These are phyloP conservation scores for Acrobasis consociella DNA, from an alignment of 2,888 invertebrate species.

Conservation along the genomic window DNA sequence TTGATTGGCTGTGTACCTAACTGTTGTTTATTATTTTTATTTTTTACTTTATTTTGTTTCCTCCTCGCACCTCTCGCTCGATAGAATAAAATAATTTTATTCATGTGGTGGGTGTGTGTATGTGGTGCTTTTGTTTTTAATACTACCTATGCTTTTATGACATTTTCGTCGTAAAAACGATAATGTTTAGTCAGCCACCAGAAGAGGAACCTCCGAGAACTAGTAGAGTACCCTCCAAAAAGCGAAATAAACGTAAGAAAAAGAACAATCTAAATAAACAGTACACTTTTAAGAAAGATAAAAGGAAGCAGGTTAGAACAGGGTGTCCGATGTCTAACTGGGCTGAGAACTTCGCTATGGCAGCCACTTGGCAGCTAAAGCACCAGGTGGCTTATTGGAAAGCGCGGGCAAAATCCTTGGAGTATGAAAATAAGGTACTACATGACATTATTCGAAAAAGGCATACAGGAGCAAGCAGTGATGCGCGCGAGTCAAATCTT, in stretches of 20 bases:
- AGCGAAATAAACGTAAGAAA: constrained; percentile 42
- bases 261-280: constrained; percentile 45
- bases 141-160: too few relatives aligned
- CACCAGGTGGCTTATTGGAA: constrained; percentile 85
- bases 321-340: constrained; percentile 63
- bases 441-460: constrained; percentile 71
- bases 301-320: constrained; percentile 38
- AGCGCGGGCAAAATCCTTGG: constrained; percentile 79
- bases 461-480: constrained; percentile 33
- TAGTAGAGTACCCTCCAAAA: constrained; percentile 33
- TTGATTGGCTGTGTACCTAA: too few relatives aligned
- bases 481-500: constrained; percentile 27
- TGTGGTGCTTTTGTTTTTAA: too few relatives aligned
- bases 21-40: too few relatives aligned
- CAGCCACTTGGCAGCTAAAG: constrained; percentile 77
- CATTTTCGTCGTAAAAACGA: constrained; percentile 13
- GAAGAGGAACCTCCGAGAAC: constrained; percentile 35
- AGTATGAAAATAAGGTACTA: constrained; percentile 82
- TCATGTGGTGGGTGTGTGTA: too few relatives aligned
- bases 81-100: too few relatives aligned
- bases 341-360: constrained; percentile 65
- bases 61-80: too few relatives aligned
- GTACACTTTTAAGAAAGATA: constrained; percentile 39
- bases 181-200: constrained; percentile 51
- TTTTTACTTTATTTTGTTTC: too few relatives aligned